Evolutionary conservation across 2,888 invertebrate species (phyloP), one percentile per base, ranked within the genome.

Genomic region (Agelastica alni): DNA sequence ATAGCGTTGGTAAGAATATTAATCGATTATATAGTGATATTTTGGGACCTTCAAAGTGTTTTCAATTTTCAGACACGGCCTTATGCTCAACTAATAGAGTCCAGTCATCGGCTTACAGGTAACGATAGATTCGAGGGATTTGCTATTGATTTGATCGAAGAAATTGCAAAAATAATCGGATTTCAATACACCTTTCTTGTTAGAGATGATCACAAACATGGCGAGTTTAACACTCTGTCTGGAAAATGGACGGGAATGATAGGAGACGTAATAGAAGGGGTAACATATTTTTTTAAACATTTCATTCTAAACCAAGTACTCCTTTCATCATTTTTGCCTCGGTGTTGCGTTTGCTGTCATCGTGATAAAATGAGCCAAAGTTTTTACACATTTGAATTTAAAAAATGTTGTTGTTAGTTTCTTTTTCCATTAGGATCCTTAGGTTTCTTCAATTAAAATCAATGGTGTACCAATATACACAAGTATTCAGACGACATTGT

Each of bases 201-300:
- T 5, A 69, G 75, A 56, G 66, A 63, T 4, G 75, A 76, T 53
- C 65, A 66, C 17, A 61, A 74, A 30, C 72, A 79, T 73, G 61
- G 75, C 57, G 60, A 65, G 62, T 63, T 77, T 71, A 76, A 76
- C 66, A 55, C 75, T 67, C 39, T 70, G 67, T 77, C 76, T 71
- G 58, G 73, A 3, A 79, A 82, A 69, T 90, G 89, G 87, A 84
- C 81, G 54, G 90, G 90, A 52, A 90, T 91, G 89, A 83, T 89
- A 67, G 81, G 77, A 20, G 77, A 79, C 65, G 69, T 81, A 2
- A 67, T 78, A 13, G 70, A 74, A 51, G 70, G 71, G 41, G 80
- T 80, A 69, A 67, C 70, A 42, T 26, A 30, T 43, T 44, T 60
- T n/a, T n/a, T 16, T 9, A 4, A 41, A 2, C 4, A 52, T 31